These are phyloP conservation scores for Glyptemys insculpta DNA, from an alignment of 2,797 vertebrate genomes.

Conservation along the genomic window DNA sequence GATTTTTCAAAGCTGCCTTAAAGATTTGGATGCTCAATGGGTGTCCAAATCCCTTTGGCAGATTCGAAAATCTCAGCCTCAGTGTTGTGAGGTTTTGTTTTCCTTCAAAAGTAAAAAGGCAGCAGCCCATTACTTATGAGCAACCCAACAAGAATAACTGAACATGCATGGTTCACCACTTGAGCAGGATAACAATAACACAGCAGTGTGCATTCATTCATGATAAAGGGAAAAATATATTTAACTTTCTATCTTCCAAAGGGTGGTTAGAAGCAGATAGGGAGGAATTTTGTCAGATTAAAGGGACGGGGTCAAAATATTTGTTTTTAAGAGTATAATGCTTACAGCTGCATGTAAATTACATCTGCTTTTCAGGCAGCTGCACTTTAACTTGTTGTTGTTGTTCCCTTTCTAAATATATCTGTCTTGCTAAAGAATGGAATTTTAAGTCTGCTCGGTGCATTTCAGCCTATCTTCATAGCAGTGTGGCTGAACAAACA, in stretches of 20 bases:
- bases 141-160: not conserved
- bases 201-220: constrained; percentile 5
- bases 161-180: not conserved
- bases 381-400: not conserved
- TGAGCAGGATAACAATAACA: constrained; percentile 20
- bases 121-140: not conserved
- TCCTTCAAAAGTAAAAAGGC: not conserved
- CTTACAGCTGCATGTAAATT: not conserved
- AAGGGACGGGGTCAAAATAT: constrained; percentile 12
- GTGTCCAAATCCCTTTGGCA: not conserved
- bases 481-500: not conserved
- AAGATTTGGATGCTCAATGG: not conserved
- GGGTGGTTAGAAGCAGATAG: constrained; percentile 23
- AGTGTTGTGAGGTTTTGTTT: not conserved
- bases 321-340: not conserved
- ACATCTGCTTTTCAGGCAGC: not conserved
- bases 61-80: not conserved
- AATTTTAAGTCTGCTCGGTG: not conserved
- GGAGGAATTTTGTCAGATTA: not conserved
- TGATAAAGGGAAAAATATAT: not conserved
- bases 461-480: not conserved
- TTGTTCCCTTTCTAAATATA: not conserved
- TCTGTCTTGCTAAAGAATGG: not conserved
- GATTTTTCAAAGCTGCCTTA: not conserved
- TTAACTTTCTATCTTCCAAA: constrained; percentile 48